These are phyloP conservation scores for Hassar affinis DNA, from an alignment of 2,113 vertebrate species.

Conservation along the genomic window DNA sequence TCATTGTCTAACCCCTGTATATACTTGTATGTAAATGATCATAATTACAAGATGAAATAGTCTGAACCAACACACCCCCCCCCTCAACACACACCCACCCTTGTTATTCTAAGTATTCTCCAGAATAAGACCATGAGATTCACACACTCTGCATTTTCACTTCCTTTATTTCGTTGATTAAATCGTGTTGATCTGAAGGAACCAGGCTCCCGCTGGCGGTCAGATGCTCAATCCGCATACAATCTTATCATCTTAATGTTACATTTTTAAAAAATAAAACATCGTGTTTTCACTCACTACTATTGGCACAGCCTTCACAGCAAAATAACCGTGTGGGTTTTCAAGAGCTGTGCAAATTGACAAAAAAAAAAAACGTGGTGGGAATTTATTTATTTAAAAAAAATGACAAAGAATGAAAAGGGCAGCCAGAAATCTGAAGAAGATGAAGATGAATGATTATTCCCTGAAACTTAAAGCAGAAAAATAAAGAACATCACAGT, in stretches of 20 bases:
- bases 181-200: constrained; percentile 49
- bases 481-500: constrained; percentile 34
- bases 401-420: neutral
- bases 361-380: neutral
- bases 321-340: neutral
- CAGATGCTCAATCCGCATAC: constrained; percentile 24
- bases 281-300: constrained; percentile 29
- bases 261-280: constrained; percentile 28
- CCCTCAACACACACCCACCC: neutral
- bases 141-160: constrained; percentile 35
- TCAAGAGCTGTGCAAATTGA: neutral
- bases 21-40: too few relatives aligned
- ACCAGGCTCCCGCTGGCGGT: constrained; percentile 52
- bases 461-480: constrained; percentile 45
- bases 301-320: constrained; percentile 54
- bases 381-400: neutral
- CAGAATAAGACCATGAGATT: neutral
- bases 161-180: constrained; percentile 45
- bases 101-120: too few relatives aligned
- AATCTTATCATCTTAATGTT: constrained; percentile 51
- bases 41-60: neutral
- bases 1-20: too few relatives aligned
- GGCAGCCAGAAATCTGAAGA: neutral
- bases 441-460: neutral
- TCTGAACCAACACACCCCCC: too few relatives aligned